phyloP scores from a whole-genome alignment of 2,888 invertebrate species.

The Drosophila robusta region DNA sequence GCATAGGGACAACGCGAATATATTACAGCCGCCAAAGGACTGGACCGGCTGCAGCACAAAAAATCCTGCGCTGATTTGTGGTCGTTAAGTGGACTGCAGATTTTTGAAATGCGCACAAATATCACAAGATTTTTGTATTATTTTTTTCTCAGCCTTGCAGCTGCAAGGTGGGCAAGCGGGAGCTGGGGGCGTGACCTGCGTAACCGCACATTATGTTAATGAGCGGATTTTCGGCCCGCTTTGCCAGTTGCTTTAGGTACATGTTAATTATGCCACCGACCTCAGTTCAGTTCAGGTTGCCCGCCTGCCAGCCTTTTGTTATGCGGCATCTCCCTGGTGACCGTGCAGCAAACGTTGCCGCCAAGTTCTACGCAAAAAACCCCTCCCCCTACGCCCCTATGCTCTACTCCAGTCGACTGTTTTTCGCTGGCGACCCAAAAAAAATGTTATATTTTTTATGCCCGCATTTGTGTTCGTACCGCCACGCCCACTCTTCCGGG shows the following conservation, averaged over 20 bases:
- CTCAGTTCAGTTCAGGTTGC: conserved; percentile 16
- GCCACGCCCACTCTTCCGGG: conserved; percentile 1
- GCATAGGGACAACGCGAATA: neutral
- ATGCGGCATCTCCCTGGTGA: conserved; percentile 22
- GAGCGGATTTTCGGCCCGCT: conserved; percentile 61
- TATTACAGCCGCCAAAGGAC: neutral
- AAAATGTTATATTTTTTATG: conserved; percentile 15
- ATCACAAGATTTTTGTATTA: neutral
- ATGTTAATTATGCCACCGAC: conserved; percentile 67
- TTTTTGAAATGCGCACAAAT: conserved; percentile 27
- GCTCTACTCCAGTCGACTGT: conserved; percentile 1
- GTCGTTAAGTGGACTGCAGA: conserved; percentile 42
- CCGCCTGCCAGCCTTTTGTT: conserved; percentile 49
- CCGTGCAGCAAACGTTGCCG: conserved; percentile 19
- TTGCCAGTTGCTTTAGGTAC: conserved; percentile 29
- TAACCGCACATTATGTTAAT: conserved; percentile 81
- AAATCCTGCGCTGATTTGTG: conserved; percentile 22
- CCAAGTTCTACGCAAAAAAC: conserved; percentile 22
- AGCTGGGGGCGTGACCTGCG: conserved; percentile 30
- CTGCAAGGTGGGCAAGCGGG: conserved; percentile 11
- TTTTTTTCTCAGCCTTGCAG: neutral
- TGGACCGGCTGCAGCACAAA: neutral
- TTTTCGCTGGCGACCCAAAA: conserved; percentile 45
- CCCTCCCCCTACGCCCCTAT: neutral
- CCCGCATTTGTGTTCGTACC: conserved; percentile 11